Evolutionary conservation across 2,888 invertebrate genomes (phyloP), one percentile per base, ranked within the genome.

Genomic region (Drosophila dives): DNA sequence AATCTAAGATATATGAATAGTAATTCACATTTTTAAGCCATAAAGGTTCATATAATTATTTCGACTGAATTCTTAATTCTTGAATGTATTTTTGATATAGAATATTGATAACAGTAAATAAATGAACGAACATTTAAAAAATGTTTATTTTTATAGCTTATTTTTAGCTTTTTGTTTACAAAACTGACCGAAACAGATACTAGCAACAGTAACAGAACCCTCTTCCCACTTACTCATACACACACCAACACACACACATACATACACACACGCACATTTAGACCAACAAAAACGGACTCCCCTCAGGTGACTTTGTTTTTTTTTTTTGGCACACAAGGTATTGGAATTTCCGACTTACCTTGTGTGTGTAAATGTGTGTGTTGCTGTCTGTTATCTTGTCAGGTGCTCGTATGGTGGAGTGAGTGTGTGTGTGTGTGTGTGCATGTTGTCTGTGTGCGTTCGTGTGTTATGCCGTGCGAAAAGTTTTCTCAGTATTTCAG

Each of bases 101-200:
- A 15, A 23, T 8, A 45, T 4, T 23, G 23, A 23, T 15, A 15
- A 15, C 49, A 10, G 1, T 15, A 48, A 20, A 11, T 11, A 42
- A 71, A 50, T 42, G 36, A 32, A 36, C 15, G 7, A 36, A 36
- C 36, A 65, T 64, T 54, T 50, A 55, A 50, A 53, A 63, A 58
- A 58, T n/a, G n/a, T n/a, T 66, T 66, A 70, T 66, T 80, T 75
- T 61, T 33, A 59, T 64, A 63, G 60, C 55, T 61, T 20, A 49
- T 66, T 68, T 64, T 58, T 40, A 69, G 58, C 64, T 71, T 77
- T 75, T 88, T 88, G 89, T 73, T 80, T 83, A 83, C 89, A 75
- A 86, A 89, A 74, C 74, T 78, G 77, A 74, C 72, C 61, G 65
- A 63, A 56, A 42, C 55, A 40, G 49, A 66, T 38, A 42, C 26